Conservation (phyloP, 2,113 vertebrate genomes). For the Mugil cephalus region DNA sequence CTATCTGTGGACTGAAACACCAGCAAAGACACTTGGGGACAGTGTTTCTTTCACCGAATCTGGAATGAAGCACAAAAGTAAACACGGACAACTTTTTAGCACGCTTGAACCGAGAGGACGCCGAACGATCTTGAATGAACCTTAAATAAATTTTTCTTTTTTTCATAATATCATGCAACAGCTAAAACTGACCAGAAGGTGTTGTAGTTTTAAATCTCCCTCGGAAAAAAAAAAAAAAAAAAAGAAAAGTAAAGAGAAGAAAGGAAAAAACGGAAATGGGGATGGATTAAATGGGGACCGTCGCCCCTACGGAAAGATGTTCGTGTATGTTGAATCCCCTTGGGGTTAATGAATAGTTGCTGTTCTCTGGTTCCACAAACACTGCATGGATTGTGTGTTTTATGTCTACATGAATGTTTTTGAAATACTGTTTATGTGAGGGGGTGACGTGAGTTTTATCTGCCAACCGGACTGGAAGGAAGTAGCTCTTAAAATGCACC, state of each 20-base stretch:
- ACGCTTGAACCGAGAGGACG: constrained; percentile 7
- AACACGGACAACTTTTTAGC: constrained; percentile 3
- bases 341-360: constrained; percentile 3
- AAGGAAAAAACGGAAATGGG: too few species aligned
- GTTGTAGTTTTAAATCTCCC: constrained; percentile 28
- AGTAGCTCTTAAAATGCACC: constrained; percentile 50
- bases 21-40: constrained; percentile 38
- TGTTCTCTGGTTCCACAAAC: constrained; percentile 43
- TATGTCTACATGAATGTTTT: constrained; percentile 48
- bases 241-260: too few species aligned
- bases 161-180: constrained; percentile 7
- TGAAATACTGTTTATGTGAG: constrained; percentile 43
- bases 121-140: constrained; percentile 10
- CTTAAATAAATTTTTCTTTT: neutral
- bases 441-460: constrained; percentile 36
- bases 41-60: constrained; percentile 11
- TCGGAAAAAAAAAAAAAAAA: constrained; percentile 21
- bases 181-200: neutral
- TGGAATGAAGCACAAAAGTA: constrained; percentile 33
- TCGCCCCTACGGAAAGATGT: constrained; percentile 47
- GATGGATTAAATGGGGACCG: constrained; percentile 45
- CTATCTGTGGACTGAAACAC: constrained; percentile 24
- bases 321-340: constrained; percentile 28
- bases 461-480: constrained; percentile 51
- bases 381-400: constrained; percentile 73